A percentile compares a stretch with the other conserved stretches of the same genome.
phyloP scores from a whole-genome alignment of 2,113 vertebrate species.

The Pithys albifrons region DNA sequence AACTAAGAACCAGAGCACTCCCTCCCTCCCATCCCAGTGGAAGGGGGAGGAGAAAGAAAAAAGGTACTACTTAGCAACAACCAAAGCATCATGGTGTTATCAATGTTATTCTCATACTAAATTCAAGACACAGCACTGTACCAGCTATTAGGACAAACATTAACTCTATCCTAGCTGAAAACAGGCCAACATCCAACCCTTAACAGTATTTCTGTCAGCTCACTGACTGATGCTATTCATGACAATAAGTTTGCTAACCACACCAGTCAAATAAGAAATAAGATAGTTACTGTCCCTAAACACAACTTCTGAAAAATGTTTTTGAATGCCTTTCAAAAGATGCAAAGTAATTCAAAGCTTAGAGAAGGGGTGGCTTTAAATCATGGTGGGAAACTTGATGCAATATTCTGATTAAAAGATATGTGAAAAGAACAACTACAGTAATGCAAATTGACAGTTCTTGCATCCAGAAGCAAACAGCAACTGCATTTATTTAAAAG shows the following conservation, averaged over 20 bases:
- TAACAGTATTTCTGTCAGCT: not conserved
- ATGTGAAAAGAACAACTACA: not conserved
- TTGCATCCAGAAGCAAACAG: not conserved
- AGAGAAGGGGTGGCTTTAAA: constrained; percentile 25
- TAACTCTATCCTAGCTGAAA: not conserved
- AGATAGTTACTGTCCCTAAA: constrained; percentile 13
- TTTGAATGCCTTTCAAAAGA: constrained; percentile 18
- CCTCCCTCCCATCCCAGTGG: fast-evolving
- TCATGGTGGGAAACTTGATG: constrained; percentile 12
- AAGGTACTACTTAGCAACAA: not conserved
- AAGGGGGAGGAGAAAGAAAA: not conserved
- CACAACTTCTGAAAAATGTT: constrained; percentile 20
- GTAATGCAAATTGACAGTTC: not conserved
- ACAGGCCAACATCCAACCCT: not conserved
- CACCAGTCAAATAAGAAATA: not conserved
- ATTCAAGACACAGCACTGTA: not conserved
- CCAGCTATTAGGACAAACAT: not conserved
- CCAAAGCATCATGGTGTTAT: not conserved
- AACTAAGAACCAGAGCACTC: not conserved
- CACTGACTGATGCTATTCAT: not conserved
- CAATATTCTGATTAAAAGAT: not conserved
- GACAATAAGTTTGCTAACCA: constrained; percentile 38
- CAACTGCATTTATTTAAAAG: not conserved
- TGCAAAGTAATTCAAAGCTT: constrained; percentile 7
- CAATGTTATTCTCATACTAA: not conserved